Conservation (phyloP, 1,140 invertebrate genomes). For the Papilio machaon region DNA sequence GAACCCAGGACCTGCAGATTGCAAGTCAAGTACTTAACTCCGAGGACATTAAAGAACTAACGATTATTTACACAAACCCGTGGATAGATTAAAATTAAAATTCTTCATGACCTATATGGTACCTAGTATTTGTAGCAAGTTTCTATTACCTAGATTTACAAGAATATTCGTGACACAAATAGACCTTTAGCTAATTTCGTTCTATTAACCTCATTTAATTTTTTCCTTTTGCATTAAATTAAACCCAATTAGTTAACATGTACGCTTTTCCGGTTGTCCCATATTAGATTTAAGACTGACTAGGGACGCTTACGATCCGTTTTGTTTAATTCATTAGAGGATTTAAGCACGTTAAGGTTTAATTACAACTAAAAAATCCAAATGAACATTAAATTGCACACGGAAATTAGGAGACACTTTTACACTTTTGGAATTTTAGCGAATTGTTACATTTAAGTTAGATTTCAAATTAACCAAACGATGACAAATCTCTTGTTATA, state of each 20-base stretch:
- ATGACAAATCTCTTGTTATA: no score
- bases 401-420: not conserved
- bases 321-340: not conserved
- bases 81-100: not conserved
- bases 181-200: not conserved
- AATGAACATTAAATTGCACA: not conserved
- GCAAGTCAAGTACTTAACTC: no score
- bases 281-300: constrained; percentile 14
- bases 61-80: no score
- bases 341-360: not conserved
- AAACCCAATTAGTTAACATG: not conserved
- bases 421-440: not conserved
- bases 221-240: constrained; percentile 10
- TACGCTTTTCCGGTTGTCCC: not conserved
- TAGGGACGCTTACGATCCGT: not conserved
- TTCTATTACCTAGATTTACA: not conserved
- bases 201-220: not conserved
- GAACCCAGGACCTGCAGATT: no score
- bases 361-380: not conserved
- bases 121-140: not conserved
- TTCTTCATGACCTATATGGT: not conserved
- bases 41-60: no score
- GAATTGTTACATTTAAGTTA: not conserved
- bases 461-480: no score
- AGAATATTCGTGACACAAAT: not conserved